Evolutionary conservation across 2,888 invertebrate species (phyloP), one percentile per base, ranked within the genome.

Genomic region (Lochmaea crataegi): DNA sequence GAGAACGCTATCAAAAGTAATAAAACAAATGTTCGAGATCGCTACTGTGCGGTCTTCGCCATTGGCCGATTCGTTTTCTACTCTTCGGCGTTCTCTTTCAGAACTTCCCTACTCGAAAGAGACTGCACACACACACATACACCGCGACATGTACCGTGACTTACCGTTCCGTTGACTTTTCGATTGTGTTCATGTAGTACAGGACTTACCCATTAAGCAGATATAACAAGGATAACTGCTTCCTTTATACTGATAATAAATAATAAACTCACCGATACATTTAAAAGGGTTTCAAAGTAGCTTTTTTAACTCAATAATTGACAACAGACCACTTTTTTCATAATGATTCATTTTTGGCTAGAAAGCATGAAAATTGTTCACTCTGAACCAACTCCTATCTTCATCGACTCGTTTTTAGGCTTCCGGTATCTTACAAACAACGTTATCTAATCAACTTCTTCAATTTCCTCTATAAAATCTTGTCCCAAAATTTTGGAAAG

Each of bases 1-100:
- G 76, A 77, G 78, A 81, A 81, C 76, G 80, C 80, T 81, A 81
- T 82, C 81, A 79, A 78, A 78, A 77, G 81, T 80, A 83, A 83
- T 83, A 83, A 83, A 82, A 82, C 81, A 82, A 83, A 83, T 80
- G 78, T 74, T 74, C 42, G 71, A 74, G 74, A 74, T 74, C 60
- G 71, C 74, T 71, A 61, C 58, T 57, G 74, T 71, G 57, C 64
- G 58, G 65, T 71, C 48, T 64, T 64, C 60, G 65, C 74, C 61
- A 74, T 74, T 74, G 74, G 74, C 65, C 71, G 66, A 58, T 41
- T 68, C 18, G 42, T 66, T 60, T 18, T 51, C 63, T 66, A 60
- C 56, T 66, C 64, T 65, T 65, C 61, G 38, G 41, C 56, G 65
- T 61, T 56, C 71, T 71, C 72, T 72, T 75, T 69, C 67, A 64